A percentile compares a stretch with the other conserved stretches of the same genome.
phyloP scores from a whole-genome alignment of 2,888 invertebrate genomes.

The Sarcophaga carnaria region DNA sequence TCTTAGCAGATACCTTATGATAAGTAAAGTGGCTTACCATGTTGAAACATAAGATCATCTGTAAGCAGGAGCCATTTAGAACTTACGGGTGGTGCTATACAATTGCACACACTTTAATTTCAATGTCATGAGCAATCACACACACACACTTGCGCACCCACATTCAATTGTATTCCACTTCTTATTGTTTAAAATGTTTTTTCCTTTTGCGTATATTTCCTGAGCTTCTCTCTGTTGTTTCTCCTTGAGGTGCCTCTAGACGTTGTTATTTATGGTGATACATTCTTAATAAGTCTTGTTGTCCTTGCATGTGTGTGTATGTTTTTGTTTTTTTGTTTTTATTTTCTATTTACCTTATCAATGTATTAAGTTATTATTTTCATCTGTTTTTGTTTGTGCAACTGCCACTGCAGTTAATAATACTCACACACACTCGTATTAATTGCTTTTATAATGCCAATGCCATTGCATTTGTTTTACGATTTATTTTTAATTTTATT shows the following conservation, averaged over 20 bases:
- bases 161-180: not conserved
- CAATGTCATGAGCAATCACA: not conserved
- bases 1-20: no score
- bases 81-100: no score
- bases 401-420: not conserved
- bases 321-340: not conserved
- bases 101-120: no score
- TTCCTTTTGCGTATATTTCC: not conserved
- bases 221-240: not conserved
- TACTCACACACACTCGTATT: no score
- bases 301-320: no score
- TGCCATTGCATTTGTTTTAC: not conserved
- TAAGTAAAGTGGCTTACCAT: no score
- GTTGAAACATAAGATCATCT: no score
- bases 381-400: not conserved
- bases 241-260: not conserved
- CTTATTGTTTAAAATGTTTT: not conserved
- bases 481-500: constrained; percentile 55
- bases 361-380: no score
- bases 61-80: no score
- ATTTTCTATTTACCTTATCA: not conserved
- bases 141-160: not conserved
- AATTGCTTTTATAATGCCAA: no score
- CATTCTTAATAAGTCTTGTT: no score
- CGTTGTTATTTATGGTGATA: not conserved